phyloP scores from a whole-genome alignment of 1,140 invertebrate genomes.

The Charaxes varanes region DNA sequence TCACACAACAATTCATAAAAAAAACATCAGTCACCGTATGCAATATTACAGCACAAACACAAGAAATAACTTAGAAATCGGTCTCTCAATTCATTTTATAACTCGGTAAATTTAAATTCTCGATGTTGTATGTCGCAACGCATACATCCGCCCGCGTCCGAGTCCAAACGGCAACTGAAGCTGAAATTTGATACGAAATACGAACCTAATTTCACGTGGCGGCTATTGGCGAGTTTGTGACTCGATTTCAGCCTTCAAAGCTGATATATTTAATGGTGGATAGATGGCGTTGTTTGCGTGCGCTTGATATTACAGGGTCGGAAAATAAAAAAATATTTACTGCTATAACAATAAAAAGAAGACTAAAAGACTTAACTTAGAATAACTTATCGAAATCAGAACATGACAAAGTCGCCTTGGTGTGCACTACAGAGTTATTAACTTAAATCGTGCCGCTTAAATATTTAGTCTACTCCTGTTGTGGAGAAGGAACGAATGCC shows the following conservation, averaged over 20 bases:
- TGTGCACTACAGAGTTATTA: too few species aligned
- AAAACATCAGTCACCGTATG: slow-evolving; percentile 5
- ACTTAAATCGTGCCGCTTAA: too few species aligned
- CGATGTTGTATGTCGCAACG: neutral
- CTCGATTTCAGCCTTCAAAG: slow-evolving; percentile 19
- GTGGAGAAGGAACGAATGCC: too few species aligned
- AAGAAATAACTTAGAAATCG: neutral
- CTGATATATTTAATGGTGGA: slow-evolving; percentile 17
- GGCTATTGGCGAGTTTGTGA: slow-evolving; percentile 17
- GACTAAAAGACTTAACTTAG: too few species aligned
- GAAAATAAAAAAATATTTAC: slow-evolving; percentile 7
- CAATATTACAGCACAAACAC: slow-evolving; percentile 2
- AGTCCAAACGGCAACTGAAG: slow-evolving; percentile 26
- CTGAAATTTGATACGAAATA: slow-evolving; percentile 24
- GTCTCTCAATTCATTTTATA: neutral
- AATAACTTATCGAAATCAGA: too few species aligned
- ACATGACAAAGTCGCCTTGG: too few species aligned
- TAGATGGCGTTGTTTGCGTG: slow-evolving; percentile 23
- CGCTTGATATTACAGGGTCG: too few species aligned
- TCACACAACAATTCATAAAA: slow-evolving; percentile 3
- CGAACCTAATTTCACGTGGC: slow-evolving; percentile 28
- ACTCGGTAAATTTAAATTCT: slow-evolving; percentile 1
- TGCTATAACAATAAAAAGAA: too few species aligned
- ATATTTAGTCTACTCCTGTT: too few species aligned
- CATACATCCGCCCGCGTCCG: slow-evolving; percentile 9